Evolutionary conservation across 2,797 vertebrate species (phyloP), one percentile per base, ranked within the genome.

Genomic region (Lithobates sylvaticus): DNA sequence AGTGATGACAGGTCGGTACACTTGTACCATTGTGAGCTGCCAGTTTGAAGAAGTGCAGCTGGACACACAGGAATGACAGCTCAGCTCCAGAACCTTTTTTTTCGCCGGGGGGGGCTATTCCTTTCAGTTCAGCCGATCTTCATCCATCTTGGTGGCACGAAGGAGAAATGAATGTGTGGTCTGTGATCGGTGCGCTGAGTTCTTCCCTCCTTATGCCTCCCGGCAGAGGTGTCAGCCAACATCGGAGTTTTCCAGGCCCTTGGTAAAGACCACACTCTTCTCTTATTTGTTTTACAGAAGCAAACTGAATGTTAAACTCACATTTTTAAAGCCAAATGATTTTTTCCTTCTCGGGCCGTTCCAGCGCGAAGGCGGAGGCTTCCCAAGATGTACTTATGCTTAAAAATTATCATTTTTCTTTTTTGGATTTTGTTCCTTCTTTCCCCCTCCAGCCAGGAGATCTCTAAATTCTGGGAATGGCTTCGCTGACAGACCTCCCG

Each of bases 401-500:
- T 72, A 54, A n/a, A n/a, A n/a, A n/a, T n/a, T n/a, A n/a, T n/a
- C 39, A 58, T 34, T 34, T 50, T 80, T 26, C 73, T 42, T 61
- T 32, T 13, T 65, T 69, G 16, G 27, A 84, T 73, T 50, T 69
- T 69, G n/a, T 47, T 44, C 10, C 18, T 72, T 54, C n/a, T 54
- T 80, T 80, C 16, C 5, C 50, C 21, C 54, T 61, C 54, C 21
- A 61, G 21, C 54, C 13, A 42, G 65, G 21, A 32, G 76, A 36
- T 79, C 50, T 74, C 64, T 10, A 61, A 36, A 86, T 32, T 74
- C 64, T 29, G 27, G 69, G 47, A 42, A 50, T 70, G 26, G 26
- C 10, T 42, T 68, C 76, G 10, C 58, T n/a, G 77, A 74, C 23
- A 75, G 86, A 87, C 86, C 86, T 87, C 86, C 75, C 76, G 3